These are phyloP conservation scores for Thyatira batis DNA, from an alignment of 2,888 invertebrate genomes.

Conservation along the genomic window DNA sequence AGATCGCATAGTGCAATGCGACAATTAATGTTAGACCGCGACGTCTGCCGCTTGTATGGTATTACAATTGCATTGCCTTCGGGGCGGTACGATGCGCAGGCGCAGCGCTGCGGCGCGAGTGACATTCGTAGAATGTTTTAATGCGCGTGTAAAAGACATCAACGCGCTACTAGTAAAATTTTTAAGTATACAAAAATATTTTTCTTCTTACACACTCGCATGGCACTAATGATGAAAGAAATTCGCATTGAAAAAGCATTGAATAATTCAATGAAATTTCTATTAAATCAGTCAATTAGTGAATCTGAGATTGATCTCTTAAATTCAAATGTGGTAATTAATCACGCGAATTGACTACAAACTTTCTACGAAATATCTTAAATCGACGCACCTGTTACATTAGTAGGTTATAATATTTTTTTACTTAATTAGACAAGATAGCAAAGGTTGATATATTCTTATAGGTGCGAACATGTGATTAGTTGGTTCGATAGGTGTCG, in stretches of 20 bases:
- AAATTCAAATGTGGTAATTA: slow-evolving; percentile 4
- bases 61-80: slow-evolving; percentile 20
- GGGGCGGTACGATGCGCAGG: slow-evolving; percentile 29
- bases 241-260: neutral
- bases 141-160: slow-evolving; percentile 61
- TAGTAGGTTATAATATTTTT: neutral
- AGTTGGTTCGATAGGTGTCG: slow-evolving; percentile 43
- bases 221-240: neutral
- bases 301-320: neutral
- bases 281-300: neutral
- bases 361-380: neutral
- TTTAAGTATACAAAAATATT: neutral
- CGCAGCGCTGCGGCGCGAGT: slow-evolving; percentile 30
- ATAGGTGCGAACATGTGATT: slow-evolving; percentile 41
- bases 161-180: slow-evolving; percentile 42
- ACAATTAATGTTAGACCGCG: slow-evolving; percentile 34
- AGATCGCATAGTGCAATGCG: slow-evolving; percentile 5
- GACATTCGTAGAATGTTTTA: slow-evolving; percentile 23
- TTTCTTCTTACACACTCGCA: neutral
- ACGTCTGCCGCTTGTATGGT: slow-evolving; percentile 13
- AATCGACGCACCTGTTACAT: neutral
- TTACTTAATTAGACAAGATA: neutral
- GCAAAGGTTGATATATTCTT: slow-evolving; percentile 3
- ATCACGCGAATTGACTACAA: neutral
- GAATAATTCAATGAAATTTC: neutral